Evolutionary conservation across 2,113 vertebrate species (phyloP), one percentile per base, ranked within the genome.

Genomic region (Otus sunia): DNA sequence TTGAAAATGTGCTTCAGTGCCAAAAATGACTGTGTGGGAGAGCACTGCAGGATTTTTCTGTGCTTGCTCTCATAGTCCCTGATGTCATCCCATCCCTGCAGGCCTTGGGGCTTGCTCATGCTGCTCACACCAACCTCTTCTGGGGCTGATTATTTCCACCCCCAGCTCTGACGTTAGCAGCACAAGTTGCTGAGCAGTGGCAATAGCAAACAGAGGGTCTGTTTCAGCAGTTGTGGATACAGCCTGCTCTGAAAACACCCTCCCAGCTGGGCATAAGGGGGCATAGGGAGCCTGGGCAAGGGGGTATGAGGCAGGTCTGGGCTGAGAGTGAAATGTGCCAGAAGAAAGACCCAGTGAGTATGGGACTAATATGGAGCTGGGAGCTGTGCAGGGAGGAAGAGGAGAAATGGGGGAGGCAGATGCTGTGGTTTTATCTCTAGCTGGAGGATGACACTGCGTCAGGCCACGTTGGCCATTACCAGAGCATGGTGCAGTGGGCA

Each of bases 401-500:
- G 15, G 23, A 79, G 27, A 66, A 72, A 29, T 10, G 5, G 21
- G 3, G 5, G 3, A 76, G 25, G n/a, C 11, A 62, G 26, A 21
- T 62, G 37, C 20, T 21, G 39, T 72, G 20, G 5, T 56, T 75
- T 49, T 56, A 26, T 25, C 9, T 78, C 15, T 30, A 36, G 50
- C 10, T 29, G 60, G 66, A 78, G 23, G 73, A 39, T 1, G 5
- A 10, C 12, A 5, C 30, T 39, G 7, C 19, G n/a, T 7, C 19
- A 45, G 37, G n/a, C 30, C 8, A 41, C 1, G 1, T 2, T 76
- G 39, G 21, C n/a, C 5, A 19, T 66, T 41, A 11, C 52, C 2
- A 2, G 32, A n/a, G 21, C 6, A 20, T 49, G 29, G 5, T 62
- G 39, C 2, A 0, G 26, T n/a, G n/a, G 21, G n/a, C 39, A 64